phyloP scores from a whole-genome alignment of 2,888 invertebrate species.

The Cephus sareptanus region DNA sequence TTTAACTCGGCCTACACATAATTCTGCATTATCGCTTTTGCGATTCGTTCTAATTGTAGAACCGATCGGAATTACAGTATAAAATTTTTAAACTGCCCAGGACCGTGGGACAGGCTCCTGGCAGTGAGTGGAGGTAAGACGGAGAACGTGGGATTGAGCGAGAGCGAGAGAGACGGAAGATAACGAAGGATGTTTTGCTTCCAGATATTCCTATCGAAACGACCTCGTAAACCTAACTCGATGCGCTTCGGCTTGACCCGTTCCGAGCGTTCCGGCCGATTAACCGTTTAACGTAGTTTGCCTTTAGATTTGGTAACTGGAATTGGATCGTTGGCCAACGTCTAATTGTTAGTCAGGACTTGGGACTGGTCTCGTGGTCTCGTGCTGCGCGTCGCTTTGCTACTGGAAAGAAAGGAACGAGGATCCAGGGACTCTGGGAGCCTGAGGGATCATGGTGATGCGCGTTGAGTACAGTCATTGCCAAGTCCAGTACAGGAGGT shows the following conservation, averaged over 20 bases:
- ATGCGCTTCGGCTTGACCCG: slow-evolving; percentile 8
- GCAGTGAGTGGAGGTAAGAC: not conserved
- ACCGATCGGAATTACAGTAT: not conserved
- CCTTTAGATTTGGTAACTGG: slow-evolving; percentile 38
- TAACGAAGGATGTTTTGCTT: not conserved
- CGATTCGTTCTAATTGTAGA: slow-evolving; percentile 50
- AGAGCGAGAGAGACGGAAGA: not conserved
- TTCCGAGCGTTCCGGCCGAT: slow-evolving; percentile 28
- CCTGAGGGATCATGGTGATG: fast-evolving
- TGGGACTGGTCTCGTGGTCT: slow-evolving; percentile 21
- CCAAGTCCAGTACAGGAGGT: not conserved
- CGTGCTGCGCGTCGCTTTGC: not conserved
- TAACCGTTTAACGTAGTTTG: slow-evolving; percentile 39
- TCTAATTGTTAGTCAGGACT: slow-evolving; percentile 30
- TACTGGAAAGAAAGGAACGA: not conserved
- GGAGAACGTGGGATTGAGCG: not conserved
- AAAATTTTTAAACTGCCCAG: not conserved
- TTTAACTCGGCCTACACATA: slow-evolving; percentile 49
- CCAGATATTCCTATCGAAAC: slow-evolving; percentile 35
- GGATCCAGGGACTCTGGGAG: not conserved
- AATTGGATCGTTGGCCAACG: slow-evolving; percentile 29
- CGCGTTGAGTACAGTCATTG: not conserved
- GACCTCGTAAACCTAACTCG: slow-evolving; percentile 39
- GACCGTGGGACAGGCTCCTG: not conserved
- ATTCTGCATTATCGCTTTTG: slow-evolving; percentile 46